Conservation (phyloP, 2,888 invertebrate genomes). For the Heteromurus nitidus region DNA sequence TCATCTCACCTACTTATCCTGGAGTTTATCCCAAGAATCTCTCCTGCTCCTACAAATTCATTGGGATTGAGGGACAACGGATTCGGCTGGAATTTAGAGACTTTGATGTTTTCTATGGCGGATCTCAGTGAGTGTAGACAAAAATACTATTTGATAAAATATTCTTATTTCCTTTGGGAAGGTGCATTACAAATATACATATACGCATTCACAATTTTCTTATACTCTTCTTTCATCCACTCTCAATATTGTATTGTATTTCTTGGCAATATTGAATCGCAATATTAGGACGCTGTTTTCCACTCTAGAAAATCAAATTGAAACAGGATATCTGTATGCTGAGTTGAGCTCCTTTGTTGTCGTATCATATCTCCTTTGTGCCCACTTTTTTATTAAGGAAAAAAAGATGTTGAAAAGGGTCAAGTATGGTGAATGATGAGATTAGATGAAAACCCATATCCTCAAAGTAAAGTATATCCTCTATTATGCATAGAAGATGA, state of each 20-base stretch:
- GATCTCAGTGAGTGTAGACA: constrained; percentile 90
- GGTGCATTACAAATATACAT: no score
- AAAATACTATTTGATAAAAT: background rate
- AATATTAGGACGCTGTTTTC: background rate
- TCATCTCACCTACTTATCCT: constrained; percentile 98
- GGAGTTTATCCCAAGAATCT: constrained; percentile 99
- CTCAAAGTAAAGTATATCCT: no score
- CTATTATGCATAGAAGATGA: no score
- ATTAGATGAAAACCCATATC: no score
- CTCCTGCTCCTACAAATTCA: constrained; percentile 93
- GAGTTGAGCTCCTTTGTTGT: no score
- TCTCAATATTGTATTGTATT: no score
- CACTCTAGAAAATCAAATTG: no score
- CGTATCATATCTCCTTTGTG: constrained; percentile 1
- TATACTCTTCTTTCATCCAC: no score
- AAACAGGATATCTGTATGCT: no score
- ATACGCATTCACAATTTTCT: no score
- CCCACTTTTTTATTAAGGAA: constrained; percentile 3
- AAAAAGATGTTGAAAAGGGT: background rate
- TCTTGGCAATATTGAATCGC: background rate
- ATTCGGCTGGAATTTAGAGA: constrained; percentile 97
- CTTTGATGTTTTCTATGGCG: constrained; percentile 98
- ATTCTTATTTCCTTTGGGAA: no score
- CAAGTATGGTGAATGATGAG: no score
- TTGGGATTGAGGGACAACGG: constrained; percentile 89